Percentiles rank a stretch among this genome's conserved stretches.
These are phyloP conservation scores for Arothron firmamentum DNA, from an alignment of 2,113 vertebrate species.

Conservation along the genomic window DNA sequence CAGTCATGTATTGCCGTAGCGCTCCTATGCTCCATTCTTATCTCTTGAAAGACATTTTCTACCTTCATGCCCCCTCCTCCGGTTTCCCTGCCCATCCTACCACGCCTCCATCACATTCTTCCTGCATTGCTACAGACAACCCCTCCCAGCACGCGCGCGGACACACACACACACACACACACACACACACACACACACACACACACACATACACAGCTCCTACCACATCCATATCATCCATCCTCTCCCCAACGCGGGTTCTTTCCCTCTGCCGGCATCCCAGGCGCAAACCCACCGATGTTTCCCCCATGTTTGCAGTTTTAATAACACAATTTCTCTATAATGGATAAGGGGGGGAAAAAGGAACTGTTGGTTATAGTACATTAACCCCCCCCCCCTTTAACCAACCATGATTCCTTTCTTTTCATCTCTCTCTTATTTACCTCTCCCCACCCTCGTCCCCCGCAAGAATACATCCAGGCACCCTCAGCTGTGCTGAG, in stretches of 20 bases:
- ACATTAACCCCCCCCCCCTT: slow-evolving; percentile 16
- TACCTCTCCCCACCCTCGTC: not conserved
- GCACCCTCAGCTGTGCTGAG: slow-evolving; percentile 11
- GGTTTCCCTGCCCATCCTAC: slow-evolving; percentile 21
- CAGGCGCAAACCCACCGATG: not conserved
- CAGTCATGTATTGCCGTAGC: slow-evolving; percentile 43
- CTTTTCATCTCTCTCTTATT: slow-evolving; percentile 25
- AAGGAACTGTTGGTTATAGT: not conserved
- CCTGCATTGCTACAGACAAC: not conserved
- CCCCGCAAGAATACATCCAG: slow-evolving; percentile 14
- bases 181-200: not conserved
- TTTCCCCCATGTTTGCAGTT: not conserved
- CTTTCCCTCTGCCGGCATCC: not conserved
- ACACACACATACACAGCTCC: not conserved
- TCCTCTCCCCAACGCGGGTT: slow-evolving; percentile 4
- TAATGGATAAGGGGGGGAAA: not conserved
- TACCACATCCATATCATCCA: slow-evolving; percentile 50
- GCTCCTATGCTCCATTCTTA: slow-evolving; percentile 39
- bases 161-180: slow-evolving; percentile 1
- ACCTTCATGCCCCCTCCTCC: slow-evolving; percentile 26
- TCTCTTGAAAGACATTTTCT: slow-evolving; percentile 41
- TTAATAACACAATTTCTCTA: not conserved
- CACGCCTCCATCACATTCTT: slow-evolving; percentile 1
- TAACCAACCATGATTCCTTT: slow-evolving; percentile 13
- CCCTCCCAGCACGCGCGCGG: not conserved